Percentiles rank a stretch among this genome's conserved stretches.
Conservation (phyloP, 2,797 vertebrate species). For the Poeciliopsis infans region DNA sequence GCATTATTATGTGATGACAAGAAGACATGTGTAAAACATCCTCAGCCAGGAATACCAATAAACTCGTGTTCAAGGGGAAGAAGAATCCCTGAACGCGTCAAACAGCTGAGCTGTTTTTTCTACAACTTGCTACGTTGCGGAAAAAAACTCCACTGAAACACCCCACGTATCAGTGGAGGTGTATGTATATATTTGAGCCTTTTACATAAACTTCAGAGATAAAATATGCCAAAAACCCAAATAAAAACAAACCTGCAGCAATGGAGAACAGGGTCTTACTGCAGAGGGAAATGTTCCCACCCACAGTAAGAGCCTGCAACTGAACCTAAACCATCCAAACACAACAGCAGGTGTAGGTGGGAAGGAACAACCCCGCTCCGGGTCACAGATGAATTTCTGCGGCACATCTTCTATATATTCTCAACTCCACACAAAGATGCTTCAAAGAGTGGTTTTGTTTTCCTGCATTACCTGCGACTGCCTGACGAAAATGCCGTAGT, state of each 20-base stretch:
- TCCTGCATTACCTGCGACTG: slow-evolving; percentile 88
- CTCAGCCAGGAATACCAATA: neutral
- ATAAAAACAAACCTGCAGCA: neutral
- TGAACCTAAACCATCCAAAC: neutral
- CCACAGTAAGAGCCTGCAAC: slow-evolving; percentile 27
- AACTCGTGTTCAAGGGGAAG: neutral
- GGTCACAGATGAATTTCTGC: neutral
- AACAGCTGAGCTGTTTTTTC: neutral
- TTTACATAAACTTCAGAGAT: neutral
- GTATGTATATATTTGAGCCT: neutral
- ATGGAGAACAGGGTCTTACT: neutral
- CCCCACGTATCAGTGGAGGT: neutral
- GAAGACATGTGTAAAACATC: neutral
- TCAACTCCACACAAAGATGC: neutral
- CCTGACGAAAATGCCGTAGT: slow-evolving; percentile 95
- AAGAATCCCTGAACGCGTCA: neutral
- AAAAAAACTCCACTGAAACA: no score
- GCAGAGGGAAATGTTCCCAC: slow-evolving; percentile 12
- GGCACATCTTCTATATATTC: neutral
- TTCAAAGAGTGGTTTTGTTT: neutral
- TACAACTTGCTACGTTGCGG: neutral
- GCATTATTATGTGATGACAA: neutral
- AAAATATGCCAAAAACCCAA: neutral
- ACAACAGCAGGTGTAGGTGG: neutral
- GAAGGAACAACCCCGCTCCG: neutral